These are phyloP conservation scores for Oplegnathus fasciatus DNA, from an alignment of 2,113 vertebrate genomes.

Conservation along the genomic window DNA sequence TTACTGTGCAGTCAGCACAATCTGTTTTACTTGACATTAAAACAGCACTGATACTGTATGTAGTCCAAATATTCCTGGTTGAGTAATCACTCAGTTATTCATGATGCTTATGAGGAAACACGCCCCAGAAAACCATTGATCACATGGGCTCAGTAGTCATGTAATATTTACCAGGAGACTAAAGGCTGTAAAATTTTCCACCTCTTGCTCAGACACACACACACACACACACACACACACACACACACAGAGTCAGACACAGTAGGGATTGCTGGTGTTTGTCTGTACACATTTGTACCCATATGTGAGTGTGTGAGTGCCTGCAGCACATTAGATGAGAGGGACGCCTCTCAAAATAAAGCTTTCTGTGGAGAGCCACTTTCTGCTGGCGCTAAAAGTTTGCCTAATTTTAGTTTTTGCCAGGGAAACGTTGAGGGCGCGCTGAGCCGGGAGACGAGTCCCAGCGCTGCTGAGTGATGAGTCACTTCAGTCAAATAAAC, in stretches of 20 bases:
- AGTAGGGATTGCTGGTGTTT: conserved; percentile 37
- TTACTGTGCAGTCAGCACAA: neutral
- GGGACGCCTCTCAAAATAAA: conserved; percentile 48
- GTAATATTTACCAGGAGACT: conserved; percentile 18
- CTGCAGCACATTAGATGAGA: conserved; percentile 44
- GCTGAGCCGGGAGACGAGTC: conserved; percentile 20
- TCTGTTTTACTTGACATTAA: neutral
- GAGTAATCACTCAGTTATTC: neutral
- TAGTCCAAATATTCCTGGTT: neutral
- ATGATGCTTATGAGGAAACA: neutral
- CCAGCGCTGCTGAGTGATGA: conserved; percentile 41
- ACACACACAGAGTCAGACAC: conserved; percentile 9
- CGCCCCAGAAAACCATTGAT: neutral
- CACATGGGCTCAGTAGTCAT: neutral
- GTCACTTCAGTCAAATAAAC: conserved; percentile 56
- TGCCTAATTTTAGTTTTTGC: conserved; percentile 43
- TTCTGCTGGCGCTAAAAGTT: conserved; percentile 22
- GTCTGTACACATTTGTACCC: conserved; percentile 47
- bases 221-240: conserved; percentile 2
- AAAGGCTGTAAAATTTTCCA: conserved; percentile 13
- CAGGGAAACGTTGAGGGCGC: conserved; percentile 17
- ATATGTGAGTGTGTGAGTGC: conserved; percentile 18
- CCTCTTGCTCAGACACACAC: neutral
- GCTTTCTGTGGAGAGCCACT: conserved; percentile 42
- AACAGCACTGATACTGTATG: neutral